Percentiles rank a stretch among this genome's conserved stretches.
Evolutionary conservation across 2,888 invertebrate species (phyloP).

Genomic region (Ashinkailepas kermadecensis): DNA sequence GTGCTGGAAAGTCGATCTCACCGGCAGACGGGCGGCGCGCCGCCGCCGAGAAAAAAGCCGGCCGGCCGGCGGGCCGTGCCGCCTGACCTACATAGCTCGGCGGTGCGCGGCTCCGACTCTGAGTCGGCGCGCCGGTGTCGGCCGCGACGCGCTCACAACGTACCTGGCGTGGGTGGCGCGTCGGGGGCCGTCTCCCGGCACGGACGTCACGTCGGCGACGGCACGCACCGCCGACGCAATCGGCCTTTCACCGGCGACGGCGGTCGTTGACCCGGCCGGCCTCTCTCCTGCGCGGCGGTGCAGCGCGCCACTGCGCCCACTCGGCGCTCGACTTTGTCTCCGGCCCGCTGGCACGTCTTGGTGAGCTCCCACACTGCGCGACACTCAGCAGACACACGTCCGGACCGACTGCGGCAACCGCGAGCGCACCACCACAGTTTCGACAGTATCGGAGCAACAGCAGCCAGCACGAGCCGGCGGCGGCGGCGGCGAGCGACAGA

Average conservation of each 20-base stretch:
- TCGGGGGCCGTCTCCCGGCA: background rate
- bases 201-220: background rate
- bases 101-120: background rate
- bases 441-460: background rate
- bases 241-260: background rate
- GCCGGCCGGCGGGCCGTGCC: background rate
- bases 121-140: background rate
- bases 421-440: too few species aligned
- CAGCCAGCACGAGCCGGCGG: background rate
- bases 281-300: background rate
- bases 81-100: background rate
- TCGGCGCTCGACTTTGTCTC: too few species aligned
- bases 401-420: too few species aligned
- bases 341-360: too few species aligned
- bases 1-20: background rate
- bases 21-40: background rate
- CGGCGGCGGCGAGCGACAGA: background rate
- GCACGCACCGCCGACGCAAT: too few species aligned
- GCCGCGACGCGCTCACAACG: background rate
- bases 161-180: too few species aligned
- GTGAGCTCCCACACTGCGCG: too few species aligned
- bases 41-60: background rate
- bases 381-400: too few species aligned
- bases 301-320: too few species aligned
- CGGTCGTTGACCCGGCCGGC: background rate